phyloP scores from a whole-genome alignment of 2,797 vertebrate species.

The Leuciscus waleckii region DNA sequence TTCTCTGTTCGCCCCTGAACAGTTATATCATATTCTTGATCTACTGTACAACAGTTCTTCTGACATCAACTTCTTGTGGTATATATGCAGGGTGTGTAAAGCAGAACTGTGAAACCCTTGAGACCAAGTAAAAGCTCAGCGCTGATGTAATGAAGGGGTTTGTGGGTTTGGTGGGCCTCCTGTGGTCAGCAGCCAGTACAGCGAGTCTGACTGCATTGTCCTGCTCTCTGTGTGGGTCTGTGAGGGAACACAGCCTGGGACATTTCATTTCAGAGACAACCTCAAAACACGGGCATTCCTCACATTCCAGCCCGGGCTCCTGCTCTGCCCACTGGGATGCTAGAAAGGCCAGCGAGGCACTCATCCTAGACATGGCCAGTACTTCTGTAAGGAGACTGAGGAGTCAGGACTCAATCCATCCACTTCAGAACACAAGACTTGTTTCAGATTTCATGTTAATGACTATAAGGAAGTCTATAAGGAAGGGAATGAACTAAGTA shows the following conservation, averaged over 20 bases:
- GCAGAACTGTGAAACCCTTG: slow-evolving; percentile 29
- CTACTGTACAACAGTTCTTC: background rate
- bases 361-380: background rate
- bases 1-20: background rate
- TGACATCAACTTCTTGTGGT: background rate
- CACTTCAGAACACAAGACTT: background rate
- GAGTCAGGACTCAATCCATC: background rate
- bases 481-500: background rate
- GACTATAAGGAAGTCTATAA: background rate
- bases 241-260: slow-evolving; percentile 13
- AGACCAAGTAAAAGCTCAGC: slow-evolving; percentile 4
- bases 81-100: background rate
- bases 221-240: slow-evolving; percentile 35
- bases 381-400: slow-evolving; percentile 1
- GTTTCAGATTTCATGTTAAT: background rate
- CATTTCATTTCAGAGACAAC: slow-evolving; percentile 37
- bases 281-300: slow-evolving; percentile 51
- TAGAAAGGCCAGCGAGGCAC: slow-evolving; percentile 5
- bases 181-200: slow-evolving; percentile 29
- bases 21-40: background rate
- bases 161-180: slow-evolving; percentile 13
- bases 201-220: slow-evolving; percentile 40
- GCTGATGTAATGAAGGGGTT: slow-evolving; percentile 41
- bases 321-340: slow-evolving; percentile 13
- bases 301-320: slow-evolving; percentile 52